phyloP scores from a whole-genome alignment of 2,888 invertebrate genomes.

The Phania funesta region DNA sequence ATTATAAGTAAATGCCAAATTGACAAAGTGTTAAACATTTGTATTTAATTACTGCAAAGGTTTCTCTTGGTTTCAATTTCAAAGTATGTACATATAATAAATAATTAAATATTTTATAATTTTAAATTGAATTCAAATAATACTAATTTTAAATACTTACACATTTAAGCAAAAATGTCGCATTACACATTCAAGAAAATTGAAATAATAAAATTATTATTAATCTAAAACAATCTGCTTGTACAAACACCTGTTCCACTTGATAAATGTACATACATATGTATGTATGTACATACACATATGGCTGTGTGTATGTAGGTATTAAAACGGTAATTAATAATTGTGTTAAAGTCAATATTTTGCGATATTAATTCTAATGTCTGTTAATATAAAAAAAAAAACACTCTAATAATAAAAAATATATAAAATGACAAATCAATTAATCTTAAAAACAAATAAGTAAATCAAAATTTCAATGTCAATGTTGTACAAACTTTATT shows the following conservation, averaged over 20 bases:
- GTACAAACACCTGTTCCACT: not conserved
- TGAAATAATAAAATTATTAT: not conserved
- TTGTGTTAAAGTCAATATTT: no score
- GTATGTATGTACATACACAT: not conserved
- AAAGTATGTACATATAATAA: no score
- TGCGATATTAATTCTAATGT: no score
- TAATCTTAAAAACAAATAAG: slow-evolving; percentile 4
- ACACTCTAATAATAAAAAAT: no score
- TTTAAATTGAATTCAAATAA: no score
- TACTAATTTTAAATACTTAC: not conserved
- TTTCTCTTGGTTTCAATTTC: slow-evolving; percentile 1
- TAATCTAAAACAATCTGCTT: not conserved
- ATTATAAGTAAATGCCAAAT: slow-evolving; percentile 19
- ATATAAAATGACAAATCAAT: not conserved
- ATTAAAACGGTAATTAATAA: no score
- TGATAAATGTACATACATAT: not conserved
- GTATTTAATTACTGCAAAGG: slow-evolving; percentile 1
- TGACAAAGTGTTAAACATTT: slow-evolving; percentile 2
- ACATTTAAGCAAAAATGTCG: no score
- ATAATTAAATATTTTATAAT: no score
- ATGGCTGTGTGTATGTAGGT: no score
- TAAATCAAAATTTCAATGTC: slow-evolving; percentile 21
- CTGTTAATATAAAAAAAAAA: not conserved
- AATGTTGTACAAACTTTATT: slow-evolving; percentile 17
- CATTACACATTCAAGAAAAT: no score